Percentiles rank a stretch among this genome's conserved stretches.
Evolutionary conservation across 2,888 invertebrate genomes (phyloP).

Genomic region (Nephrotoma flavescens): DNA sequence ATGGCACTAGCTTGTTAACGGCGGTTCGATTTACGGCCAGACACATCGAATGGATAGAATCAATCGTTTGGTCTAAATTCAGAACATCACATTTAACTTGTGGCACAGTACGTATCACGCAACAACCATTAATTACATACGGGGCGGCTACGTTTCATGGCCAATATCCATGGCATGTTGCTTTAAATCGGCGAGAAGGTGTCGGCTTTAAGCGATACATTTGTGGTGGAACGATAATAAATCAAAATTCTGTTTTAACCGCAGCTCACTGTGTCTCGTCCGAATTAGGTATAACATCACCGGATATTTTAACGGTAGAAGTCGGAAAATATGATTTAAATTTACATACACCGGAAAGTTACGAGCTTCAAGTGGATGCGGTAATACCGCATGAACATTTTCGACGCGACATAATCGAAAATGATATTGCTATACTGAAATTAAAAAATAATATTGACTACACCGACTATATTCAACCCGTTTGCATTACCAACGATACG

Average conservation of each 20-base stretch:
- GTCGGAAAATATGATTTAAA: slow-evolving; percentile 28
- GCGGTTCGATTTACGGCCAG: neutral
- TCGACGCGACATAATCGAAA: slow-evolving; percentile 8
- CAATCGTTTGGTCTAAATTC: neutral
- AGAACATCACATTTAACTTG: neutral
- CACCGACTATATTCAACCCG: slow-evolving; percentile 25
- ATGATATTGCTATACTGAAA: slow-evolving; percentile 28
- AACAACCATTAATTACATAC: slow-evolving; percentile 20
- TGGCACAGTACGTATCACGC: neutral
- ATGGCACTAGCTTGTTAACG: neutral
- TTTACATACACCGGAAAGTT: slow-evolving; percentile 22
- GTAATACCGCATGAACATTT: slow-evolving; percentile 9
- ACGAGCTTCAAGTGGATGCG: slow-evolving; percentile 18
- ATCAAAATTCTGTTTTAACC: slow-evolving; percentile 25
- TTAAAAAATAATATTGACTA: slow-evolving; percentile 22
- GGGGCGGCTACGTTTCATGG: slow-evolving; percentile 25
- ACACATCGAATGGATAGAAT: neutral
- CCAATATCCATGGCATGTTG: slow-evolving; percentile 34
- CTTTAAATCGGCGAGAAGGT: slow-evolving; percentile 15
- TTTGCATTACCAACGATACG: slow-evolving; percentile 24
- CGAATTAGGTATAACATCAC: slow-evolving; percentile 18
- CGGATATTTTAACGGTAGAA: slow-evolving; percentile 22
- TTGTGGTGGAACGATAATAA: slow-evolving; percentile 31
- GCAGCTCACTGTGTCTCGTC: slow-evolving; percentile 20
- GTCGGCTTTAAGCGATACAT: slow-evolving; percentile 11